phyloP scores from a whole-genome alignment of 2,113 vertebrate species.

The Malurus melanocephalus region DNA sequence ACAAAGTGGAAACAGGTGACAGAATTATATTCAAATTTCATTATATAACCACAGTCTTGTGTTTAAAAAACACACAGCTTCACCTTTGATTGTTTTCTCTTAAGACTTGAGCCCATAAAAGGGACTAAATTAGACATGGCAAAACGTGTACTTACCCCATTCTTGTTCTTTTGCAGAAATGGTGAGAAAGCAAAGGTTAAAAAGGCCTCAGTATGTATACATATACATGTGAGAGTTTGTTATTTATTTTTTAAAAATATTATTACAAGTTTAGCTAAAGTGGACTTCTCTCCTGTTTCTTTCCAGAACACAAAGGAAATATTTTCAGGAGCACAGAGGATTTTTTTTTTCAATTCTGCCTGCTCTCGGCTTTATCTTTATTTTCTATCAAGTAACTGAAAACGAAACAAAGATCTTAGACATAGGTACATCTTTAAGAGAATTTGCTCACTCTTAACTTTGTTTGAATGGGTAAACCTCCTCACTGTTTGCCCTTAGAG shows the following conservation, averaged over 20 bases:
- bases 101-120: neutral
- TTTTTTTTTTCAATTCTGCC: neutral
- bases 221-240: neutral
- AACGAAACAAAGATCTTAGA: conserved; percentile 44
- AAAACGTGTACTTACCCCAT: neutral
- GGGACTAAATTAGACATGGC: neutral
- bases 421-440: conserved; percentile 58
- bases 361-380: conserved; percentile 48
- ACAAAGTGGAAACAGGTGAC: neutral
- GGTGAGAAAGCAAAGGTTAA: neutral
- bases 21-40: neutral
- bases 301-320: neutral
- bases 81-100: neutral
- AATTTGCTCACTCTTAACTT: conserved; percentile 59
- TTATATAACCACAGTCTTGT: neutral
- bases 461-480: conserved; percentile 63
- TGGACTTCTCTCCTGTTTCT: neutral
- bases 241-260: neutral
- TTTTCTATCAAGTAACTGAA: conserved; percentile 47
- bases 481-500: conserved; percentile 60
- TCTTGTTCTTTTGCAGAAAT: neutral
- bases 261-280: neutral
- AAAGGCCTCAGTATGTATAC: neutral
- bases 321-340: neutral
- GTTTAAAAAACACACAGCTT: neutral